Base-by-base conservation (phyloP, 2,113 vertebrate species). In the Cathartes aura region DNA sequence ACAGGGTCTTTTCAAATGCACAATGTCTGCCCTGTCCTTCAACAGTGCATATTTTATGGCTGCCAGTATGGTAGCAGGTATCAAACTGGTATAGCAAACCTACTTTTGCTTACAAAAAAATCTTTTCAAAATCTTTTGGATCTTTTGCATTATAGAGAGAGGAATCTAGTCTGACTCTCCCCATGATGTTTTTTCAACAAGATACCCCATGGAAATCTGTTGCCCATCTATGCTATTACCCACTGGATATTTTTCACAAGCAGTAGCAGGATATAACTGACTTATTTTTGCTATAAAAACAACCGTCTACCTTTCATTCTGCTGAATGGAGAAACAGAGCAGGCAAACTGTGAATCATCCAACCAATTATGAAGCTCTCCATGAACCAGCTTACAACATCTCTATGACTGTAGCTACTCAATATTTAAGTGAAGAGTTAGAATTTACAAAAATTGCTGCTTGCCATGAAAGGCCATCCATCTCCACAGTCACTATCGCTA, bases 401-500 rank as follows among this genome's bases (percentile, higher is more conserved):
- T 47, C 48, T 52, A 22, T 5, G 3, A n/a, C 18, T 52, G 19
- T 43, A 74, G 17, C 16, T 62, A 70, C 45, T 84, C 45, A 78
- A 10, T 40, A 64, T 22, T 67, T 84, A 59, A 68, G 12, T 5
- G 4, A 36, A 58, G 9, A 56, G 8, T 20, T 62, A 56, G 78
- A 84, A 67, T 53, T n/a, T 24, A 74, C 27, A 66, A 43, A 58
- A 94, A 52, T 8, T 30, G 15, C n/a, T 82, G 30, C 38, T 67
- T 74, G 38, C 32, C 47, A n/a, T 12, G 83, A 64, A 17, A 86
- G 20, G 32, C 19, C 62, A 74, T 8, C 5, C 2, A 47, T 34
- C 2, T 3, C 40, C 21, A 62, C 1, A 47, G 52, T 8, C n/a
- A 36, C 27, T 78, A 52, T 3, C 0, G 0, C 19, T 48, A 75